Evolutionary conservation across 2,888 invertebrate genomes (phyloP).

Genomic region (Quadriops clusia): DNA sequence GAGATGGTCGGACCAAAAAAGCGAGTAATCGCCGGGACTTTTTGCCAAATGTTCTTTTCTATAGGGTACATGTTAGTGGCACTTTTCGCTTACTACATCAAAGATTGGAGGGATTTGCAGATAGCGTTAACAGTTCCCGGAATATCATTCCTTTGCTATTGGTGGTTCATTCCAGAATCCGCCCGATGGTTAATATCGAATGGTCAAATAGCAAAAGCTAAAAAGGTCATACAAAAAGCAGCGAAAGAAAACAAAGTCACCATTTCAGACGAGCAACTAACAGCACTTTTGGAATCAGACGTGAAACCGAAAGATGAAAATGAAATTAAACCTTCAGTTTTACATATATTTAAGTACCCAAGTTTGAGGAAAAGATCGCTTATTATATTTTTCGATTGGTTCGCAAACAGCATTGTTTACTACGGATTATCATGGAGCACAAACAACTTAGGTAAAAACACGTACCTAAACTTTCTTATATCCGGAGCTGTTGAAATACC

Average conservation of each 20-base stretch:
- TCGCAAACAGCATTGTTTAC: slow-evolving; percentile 65
- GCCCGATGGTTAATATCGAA: slow-evolving; percentile 59
- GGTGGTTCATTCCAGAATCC: slow-evolving; percentile 67
- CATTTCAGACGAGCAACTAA: slow-evolving; percentile 42
- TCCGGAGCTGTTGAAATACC: slow-evolving; percentile 68
- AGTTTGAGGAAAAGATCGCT: slow-evolving; percentile 52
- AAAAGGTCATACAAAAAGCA: slow-evolving; percentile 46
- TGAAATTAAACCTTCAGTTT: slow-evolving; percentile 38
- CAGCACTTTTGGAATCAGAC: slow-evolving; percentile 39
- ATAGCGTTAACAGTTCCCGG: slow-evolving; percentile 59
- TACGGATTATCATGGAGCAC: slow-evolving; percentile 70
- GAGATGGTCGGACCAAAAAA: slow-evolving; percentile 64
- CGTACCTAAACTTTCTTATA: slow-evolving; percentile 60
- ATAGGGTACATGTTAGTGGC: slow-evolving; percentile 58
- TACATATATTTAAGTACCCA: slow-evolving; percentile 51
- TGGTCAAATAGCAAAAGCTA: slow-evolving; percentile 49
- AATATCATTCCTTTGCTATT: slow-evolving; percentile 52
- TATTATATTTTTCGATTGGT: slow-evolving; percentile 66
- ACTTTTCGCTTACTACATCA: slow-evolving; percentile 52
- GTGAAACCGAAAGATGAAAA: slow-evolving; percentile 29
- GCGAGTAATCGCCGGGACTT: slow-evolving; percentile 56
- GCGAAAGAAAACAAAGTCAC: slow-evolving; percentile 53
- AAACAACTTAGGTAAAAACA: slow-evolving; percentile 57
- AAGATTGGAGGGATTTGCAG: slow-evolving; percentile 58
- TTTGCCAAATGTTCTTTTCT: slow-evolving; percentile 65